These are phyloP conservation scores for Scelioninae gen. 1 DNA, from an alignment of 2,888 invertebrate genomes.

Conservation along the genomic window DNA sequence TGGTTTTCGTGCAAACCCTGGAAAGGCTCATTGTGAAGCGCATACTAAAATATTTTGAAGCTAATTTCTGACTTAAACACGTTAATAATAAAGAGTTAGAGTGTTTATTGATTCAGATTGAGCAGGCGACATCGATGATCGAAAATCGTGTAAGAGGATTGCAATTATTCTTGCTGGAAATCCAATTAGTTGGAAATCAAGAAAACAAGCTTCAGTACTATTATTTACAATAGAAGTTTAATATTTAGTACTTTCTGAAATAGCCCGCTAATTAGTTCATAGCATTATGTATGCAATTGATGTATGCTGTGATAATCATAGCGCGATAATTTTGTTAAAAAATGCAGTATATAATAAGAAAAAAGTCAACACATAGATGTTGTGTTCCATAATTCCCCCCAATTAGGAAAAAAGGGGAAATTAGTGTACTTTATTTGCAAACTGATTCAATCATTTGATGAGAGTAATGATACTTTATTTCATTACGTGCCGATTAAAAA, in stretches of 20 bases:
- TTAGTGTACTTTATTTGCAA: too few species aligned
- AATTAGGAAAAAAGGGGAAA: too few species aligned
- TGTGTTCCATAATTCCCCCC: too few species aligned
- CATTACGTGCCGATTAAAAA: slow-evolving; percentile 15
- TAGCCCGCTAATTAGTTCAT: slow-evolving; percentile 26
- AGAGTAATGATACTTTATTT: background rate
- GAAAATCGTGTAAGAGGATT: slow-evolving; percentile 1
- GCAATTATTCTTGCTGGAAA: background rate
- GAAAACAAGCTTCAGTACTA: slow-evolving; percentile 4
- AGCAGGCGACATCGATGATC: slow-evolving; percentile 5
- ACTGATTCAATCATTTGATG: too few species aligned
- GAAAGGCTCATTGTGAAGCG: slow-evolving; percentile 29
- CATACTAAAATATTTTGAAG: slow-evolving; percentile 57
- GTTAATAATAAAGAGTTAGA: slow-evolving; percentile 47
- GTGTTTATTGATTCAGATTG: slow-evolving; percentile 27
- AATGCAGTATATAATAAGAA: too few species aligned
- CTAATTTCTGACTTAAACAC: slow-evolving; percentile 63
- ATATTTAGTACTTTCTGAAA: slow-evolving; percentile 32
- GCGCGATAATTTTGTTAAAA: too few species aligned
- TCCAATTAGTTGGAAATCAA: slow-evolving; percentile 8
- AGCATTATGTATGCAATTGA: too few species aligned
- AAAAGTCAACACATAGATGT: too few species aligned
- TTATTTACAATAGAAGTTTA: slow-evolving; percentile 5
- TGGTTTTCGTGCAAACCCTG: slow-evolving; percentile 56
- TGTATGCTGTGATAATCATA: too few species aligned